Evolutionary conservation across 1,140 invertebrate genomes (phyloP).

Genomic region (Cydia fagiglandana): DNA sequence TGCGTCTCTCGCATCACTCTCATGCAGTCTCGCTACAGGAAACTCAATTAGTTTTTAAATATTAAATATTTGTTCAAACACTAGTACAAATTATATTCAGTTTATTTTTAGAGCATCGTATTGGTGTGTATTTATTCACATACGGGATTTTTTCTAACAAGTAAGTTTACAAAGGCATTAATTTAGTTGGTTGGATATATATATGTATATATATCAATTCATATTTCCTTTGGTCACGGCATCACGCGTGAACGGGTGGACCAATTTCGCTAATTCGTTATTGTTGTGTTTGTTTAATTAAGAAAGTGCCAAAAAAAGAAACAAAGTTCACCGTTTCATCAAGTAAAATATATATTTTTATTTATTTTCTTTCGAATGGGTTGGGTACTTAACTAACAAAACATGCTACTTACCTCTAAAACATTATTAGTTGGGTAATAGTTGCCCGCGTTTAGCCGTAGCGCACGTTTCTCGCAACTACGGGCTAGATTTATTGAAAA

Average conservation of each 20-base stretch:
- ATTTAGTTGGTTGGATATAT: neutral
- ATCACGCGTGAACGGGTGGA: too few species aligned
- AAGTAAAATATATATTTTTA: too few species aligned
- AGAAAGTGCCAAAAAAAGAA: too few species aligned
- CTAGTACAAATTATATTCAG: neutral
- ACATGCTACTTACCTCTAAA: neutral
- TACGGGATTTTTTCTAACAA: neutral
- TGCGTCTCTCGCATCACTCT: constrained; percentile 14
- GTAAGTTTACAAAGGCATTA: constrained; percentile 14
- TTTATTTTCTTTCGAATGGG: too few species aligned
- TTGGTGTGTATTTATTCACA: neutral
- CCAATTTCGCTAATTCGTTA: too few species aligned
- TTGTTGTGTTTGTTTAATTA: too few species aligned
- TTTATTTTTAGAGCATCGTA: neutral
- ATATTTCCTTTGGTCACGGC: too few species aligned
- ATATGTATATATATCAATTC: neutral
- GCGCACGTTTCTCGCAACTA: constrained; percentile 30
- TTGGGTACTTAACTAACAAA: too few species aligned
- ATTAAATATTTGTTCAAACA: neutral
- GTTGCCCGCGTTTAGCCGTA: constrained; percentile 26
- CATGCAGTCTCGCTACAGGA: neutral
- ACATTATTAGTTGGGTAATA: constrained; percentile 20
- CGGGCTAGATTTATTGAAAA: constrained; percentile 46
- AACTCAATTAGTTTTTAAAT: constrained; percentile 9
- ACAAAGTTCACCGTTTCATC: too few species aligned